Evolutionary conservation across 2,888 invertebrate species (phyloP), one percentile per base, ranked within the genome.

Genomic region (Pristionchus mayeri): DNA sequence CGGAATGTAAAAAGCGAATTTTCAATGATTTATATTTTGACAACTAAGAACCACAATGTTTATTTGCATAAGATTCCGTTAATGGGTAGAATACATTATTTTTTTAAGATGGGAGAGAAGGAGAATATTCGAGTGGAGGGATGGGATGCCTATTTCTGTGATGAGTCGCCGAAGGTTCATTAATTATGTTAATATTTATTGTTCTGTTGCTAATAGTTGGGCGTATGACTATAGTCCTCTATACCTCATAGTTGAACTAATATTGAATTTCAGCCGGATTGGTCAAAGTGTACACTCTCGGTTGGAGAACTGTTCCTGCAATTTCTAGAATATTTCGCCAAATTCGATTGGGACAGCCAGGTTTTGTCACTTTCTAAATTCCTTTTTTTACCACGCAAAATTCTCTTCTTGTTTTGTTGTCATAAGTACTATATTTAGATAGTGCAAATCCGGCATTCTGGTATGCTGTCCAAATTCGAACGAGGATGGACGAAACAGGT

Each of bases 401-500:
- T 54, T 54, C 9, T n/a, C 21, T 54, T 54, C 4, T 4, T 21
- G 13, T 54, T 7, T 7, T 54, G 16, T 4, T 9, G 21, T 13
- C n/a, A 4, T 21, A 54, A n/a, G 21, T 54, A n/a, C n/a, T n/a
- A n/a, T n/a, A n/a, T 18, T 13, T 21, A 54, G 54, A 21, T 54
- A 4, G 54, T 54, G 21, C 85, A 85, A 48, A 87, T 87, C 7
- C 24, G 85, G 1, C 86, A 50, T 0, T 2, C 4, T 9, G 50
- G 21, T 27, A 54, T 24, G 37, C 79, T 95, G 40, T 93, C 93
- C 1, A 93, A 94, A 83, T 93, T 94, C 88, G 94, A 94, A 85
- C 95, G 95, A 89, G 91, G 94, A 44, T 95, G 95, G 95, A 94
- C 93, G 87, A n/a, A n/a, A n/a, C n/a, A n/a, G n/a, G n/a, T n/a